phyloP scores from a whole-genome alignment of 1,140 invertebrate species.

The Colletes latitarsis region DNA sequence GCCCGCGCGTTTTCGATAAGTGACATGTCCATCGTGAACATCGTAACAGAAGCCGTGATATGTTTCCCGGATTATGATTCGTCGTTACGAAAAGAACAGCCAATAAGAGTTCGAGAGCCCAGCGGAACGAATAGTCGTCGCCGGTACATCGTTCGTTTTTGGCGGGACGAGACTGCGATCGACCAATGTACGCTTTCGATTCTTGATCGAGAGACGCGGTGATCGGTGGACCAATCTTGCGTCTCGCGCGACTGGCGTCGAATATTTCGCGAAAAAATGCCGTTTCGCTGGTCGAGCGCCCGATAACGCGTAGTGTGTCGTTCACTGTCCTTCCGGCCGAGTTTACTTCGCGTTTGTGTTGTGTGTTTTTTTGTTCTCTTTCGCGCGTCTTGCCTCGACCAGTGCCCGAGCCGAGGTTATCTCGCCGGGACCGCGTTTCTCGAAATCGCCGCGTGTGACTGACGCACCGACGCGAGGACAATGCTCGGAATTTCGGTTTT shows the following conservation, averaged over 20 bases:
- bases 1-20: neutral
- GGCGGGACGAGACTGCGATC: neutral
- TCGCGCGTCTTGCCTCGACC: neutral
- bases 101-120: neutral
- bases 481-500: slow-evolving; percentile 79
- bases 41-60: neutral
- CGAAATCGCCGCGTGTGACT: slow-evolving; percentile 58
- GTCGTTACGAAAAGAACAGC: neutral
- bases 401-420: neutral
- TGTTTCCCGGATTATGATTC: neutral
- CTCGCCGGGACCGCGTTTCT: neutral
- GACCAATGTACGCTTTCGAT: neutral
- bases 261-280: no score
- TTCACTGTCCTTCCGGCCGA: no score
- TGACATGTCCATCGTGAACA: slow-evolving; percentile 6
- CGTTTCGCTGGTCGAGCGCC: no score
- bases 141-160: neutral
- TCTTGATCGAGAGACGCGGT: neutral
- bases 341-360: neutral
- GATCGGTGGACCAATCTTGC: no score
- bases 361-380: neutral
- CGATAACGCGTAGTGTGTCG: neutral
- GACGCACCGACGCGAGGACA: slow-evolving; percentile 77
- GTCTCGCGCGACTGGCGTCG: neutral
- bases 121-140: neutral